Evolutionary conservation across 2,888 invertebrate species (phyloP).

Genomic region (Metopia argyrocephala): DNA sequence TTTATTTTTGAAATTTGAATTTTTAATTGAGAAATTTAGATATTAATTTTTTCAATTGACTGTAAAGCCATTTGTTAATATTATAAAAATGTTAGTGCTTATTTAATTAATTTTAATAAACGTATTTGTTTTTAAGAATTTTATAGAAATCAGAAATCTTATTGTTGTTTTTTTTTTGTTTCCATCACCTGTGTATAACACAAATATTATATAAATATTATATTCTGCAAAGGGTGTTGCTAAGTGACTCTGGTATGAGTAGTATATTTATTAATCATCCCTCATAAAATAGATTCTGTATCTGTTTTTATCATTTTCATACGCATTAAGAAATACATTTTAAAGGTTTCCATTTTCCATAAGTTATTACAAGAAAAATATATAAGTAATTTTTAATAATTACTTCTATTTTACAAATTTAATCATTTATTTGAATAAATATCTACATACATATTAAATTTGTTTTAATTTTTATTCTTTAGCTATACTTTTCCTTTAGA

Average conservation of each 20-base stretch:
- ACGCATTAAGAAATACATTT: neutral
- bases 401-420: too few relatives aligned
- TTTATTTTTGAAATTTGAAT: too few relatives aligned
- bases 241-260: constrained; percentile 16
- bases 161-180: constrained; percentile 2
- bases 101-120: neutral
- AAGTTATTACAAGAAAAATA: too few relatives aligned
- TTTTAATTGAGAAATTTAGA: too few relatives aligned
- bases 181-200: constrained; percentile 27
- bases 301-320: neutral
- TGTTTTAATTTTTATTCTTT: too few relatives aligned
- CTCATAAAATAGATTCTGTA: neutral
- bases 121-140: constrained; percentile 4
- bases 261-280: neutral
- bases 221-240: constrained; percentile 41
- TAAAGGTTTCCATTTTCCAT: too few relatives aligned
- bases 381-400: too few relatives aligned
- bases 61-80: neutral
- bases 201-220: neutral
- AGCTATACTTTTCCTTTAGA: too few relatives aligned
- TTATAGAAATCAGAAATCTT: constrained; percentile 1
- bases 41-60: neutral
- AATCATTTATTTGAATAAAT: too few relatives aligned
- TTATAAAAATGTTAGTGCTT: neutral
- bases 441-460: too few relatives aligned